Evolutionary conservation across 2,113 vertebrate species (phyloP).

Genomic region (Eulemur rufifrons): DNA sequence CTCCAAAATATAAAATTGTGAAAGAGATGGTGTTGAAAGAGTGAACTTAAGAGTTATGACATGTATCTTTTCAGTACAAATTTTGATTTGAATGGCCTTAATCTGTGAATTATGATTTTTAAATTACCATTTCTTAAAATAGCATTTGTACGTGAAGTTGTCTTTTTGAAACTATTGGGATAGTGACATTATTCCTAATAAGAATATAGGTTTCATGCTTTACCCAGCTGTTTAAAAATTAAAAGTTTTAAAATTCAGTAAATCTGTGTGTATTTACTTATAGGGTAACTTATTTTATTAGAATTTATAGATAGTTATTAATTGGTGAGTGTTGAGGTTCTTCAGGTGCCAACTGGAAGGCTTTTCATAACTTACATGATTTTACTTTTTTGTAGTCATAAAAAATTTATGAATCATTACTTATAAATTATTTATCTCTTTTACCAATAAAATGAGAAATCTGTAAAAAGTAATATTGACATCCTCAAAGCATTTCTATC

Average conservation of each 20-base stretch:
- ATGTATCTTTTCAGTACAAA: neutral
- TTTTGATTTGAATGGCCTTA: neutral
- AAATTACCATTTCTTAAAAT: neutral
- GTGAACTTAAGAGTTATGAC: neutral
- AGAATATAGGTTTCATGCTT: slow-evolving; percentile 31
- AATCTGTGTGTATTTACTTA: neutral
- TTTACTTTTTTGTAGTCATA: slow-evolving; percentile 28
- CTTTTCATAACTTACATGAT: neutral
- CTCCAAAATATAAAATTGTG: neutral
- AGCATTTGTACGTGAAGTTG: neutral
- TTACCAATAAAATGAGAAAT: slow-evolving; percentile 16
- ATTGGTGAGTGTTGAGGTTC: slow-evolving; percentile 19
- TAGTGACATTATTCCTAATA: neutral
- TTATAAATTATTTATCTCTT: neutral
- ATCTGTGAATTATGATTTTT: neutral
- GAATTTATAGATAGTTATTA: slow-evolving; percentile 33
- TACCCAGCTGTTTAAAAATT: slow-evolving; percentile 24
- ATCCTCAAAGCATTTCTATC: neutral
- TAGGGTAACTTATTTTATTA: neutral
- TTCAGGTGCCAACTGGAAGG: slow-evolving; percentile 6
- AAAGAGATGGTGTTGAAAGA: neutral
- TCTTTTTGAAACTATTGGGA: slow-evolving; percentile 45
- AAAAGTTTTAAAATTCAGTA: slow-evolving; percentile 22
- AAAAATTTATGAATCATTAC: neutral
- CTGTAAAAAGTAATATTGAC: slow-evolving; percentile 1